Evolutionary conservation across 2,797 vertebrate genomes (phyloP), one percentile per base, ranked within the genome.

Genomic region (Momotus momota): DNA sequence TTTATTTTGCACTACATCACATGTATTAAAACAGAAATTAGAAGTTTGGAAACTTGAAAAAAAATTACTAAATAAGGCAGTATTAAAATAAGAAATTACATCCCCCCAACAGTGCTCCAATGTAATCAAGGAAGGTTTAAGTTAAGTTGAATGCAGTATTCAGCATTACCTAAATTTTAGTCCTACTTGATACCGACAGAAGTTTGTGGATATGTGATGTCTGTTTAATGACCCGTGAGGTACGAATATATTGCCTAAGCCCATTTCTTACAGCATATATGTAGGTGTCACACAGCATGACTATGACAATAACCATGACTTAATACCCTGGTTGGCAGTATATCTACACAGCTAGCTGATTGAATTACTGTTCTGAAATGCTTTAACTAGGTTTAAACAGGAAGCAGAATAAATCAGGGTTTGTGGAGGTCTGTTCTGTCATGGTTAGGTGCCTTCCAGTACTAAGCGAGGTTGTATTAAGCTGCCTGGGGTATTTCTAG

Each of bases 291-390:
- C 48, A 86, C 70, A 90, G 38, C 58, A 41, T 9, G 45, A 13
- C 29, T 93, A 49, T 87, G 82, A 89, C 85, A 95, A 94, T 74
- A 86, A 60, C 60, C 70, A 41, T 25, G 0, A 78, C 74, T 64
- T 79, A 81, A 90, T 73, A 64, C 40, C 51, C 33, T 80, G 29
- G 45, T 74, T 92, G 82, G 33, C 18, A 43, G 49, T 58, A 71
- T 51, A 81, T 57, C 77, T 84, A 75, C 33, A 40, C 43, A 73
- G 62, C 41, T 61, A 78, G 41, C 6, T 60, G 82, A 94, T 14
- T 61, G 81, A 96, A 94, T 74, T 90, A 78, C 58, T 71, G 45
- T 29, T 81, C 71, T 81, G 65, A 90, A 83, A 81, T 78, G 83
- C 20, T 83, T 54, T 81, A 92, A 93, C 67, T 77, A 70, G 43